phyloP scores from a whole-genome alignment of 2,888 invertebrate species.

The Amphipoea lucens region DNA sequence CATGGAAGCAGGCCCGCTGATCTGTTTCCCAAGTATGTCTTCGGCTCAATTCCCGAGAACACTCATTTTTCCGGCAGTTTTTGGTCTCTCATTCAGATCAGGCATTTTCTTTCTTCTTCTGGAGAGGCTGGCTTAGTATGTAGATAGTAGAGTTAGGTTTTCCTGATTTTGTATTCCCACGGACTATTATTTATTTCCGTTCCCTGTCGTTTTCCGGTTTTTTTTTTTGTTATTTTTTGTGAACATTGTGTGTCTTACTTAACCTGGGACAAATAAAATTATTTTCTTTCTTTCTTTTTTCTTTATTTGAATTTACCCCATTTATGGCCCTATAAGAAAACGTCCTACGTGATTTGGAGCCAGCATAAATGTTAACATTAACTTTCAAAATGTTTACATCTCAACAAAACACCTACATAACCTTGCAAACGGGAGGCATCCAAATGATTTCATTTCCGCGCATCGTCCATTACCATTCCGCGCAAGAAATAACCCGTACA shows the following conservation, averaged over 20 bases:
- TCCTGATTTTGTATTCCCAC: neutral
- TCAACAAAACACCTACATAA: conserved; percentile 5
- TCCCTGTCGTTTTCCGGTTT: too few relatives aligned
- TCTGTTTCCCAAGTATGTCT: neutral
- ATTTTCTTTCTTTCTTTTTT: too few relatives aligned
- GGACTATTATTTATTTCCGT: neutral
- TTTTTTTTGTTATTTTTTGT: too few relatives aligned
- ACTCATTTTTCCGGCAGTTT: neutral
- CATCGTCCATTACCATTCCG: conserved; percentile 68
- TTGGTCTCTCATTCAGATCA: neutral
- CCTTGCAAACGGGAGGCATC: conserved; percentile 36
- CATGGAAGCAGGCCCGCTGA: neutral
- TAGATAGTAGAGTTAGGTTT: neutral
- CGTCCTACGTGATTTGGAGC: neutral
- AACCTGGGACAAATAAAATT: too few relatives aligned
- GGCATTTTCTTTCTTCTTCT: neutral
- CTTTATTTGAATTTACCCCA: too few relatives aligned
- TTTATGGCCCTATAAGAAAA: neutral
- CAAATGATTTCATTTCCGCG: conserved; percentile 61
- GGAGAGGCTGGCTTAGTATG: neutral
- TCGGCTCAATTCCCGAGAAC: neutral
- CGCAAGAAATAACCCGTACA: conserved; percentile 68
- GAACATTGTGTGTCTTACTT: too few relatives aligned
- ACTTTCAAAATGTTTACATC: conserved; percentile 2
- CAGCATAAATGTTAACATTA: neutral